Conservation (phyloP, 2,797 vertebrate species). For the Sphaeramia orbicularis region DNA sequence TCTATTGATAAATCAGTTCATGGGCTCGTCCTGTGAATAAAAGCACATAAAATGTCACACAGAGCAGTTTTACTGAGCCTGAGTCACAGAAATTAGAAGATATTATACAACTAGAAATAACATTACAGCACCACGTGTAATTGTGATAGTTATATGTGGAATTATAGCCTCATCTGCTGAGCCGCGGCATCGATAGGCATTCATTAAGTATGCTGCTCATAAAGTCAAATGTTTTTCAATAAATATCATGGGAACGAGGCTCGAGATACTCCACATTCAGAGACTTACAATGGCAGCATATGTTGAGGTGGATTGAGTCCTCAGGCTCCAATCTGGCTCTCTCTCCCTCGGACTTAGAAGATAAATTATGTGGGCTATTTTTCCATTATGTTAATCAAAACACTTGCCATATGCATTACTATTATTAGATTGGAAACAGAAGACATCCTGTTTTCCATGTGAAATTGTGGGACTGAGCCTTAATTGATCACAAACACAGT, state of each 20-base stretch:
- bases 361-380: conserved; percentile 85
- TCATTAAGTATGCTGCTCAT: conserved; percentile 85
- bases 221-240: conserved; percentile 87
- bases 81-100: conserved; percentile 58
- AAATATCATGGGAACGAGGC: conserved; percentile 85
- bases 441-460: conserved; percentile 81
- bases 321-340: conserved; percentile 85
- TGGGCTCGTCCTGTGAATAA: too few species aligned
- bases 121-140: conserved; percentile 62
- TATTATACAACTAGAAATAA: conserved; percentile 70
- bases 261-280: conserved; percentile 75
- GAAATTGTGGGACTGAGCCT: conserved; percentile 73
- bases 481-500: conserved; percentile 82
- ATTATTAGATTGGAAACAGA: conserved; percentile 83
- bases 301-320: conserved; percentile 88
- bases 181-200: conserved; percentile 72
- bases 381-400: conserved; percentile 88
- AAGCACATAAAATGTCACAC: conserved; percentile 28
- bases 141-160: conserved; percentile 76
- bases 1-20: too few species aligned
- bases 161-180: conserved; percentile 82
- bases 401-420: conserved; percentile 83
- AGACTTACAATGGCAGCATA: conserved; percentile 83
- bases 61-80: conserved; percentile 26
- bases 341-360: conserved; percentile 85